Base-by-base conservation (phyloP, 2,113 vertebrate species). In the Chaenogobius annularis region DNA sequence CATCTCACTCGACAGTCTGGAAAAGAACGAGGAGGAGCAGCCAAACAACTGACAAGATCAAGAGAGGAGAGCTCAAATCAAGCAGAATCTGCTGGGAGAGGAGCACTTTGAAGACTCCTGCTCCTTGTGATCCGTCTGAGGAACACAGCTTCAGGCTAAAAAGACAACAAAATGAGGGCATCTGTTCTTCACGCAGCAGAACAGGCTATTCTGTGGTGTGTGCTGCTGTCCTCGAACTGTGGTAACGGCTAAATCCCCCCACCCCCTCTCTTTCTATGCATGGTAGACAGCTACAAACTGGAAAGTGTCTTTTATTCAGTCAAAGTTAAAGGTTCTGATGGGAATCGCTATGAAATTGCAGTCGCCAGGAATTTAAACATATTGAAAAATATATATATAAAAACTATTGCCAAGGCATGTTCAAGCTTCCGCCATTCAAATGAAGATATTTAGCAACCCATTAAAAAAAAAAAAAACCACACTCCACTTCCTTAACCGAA, bases 51-150 rank as follows among this genome's bases (percentile, higher is more conserved):
- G 52, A 46, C 26, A 10, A 61, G 44, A 66, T 52, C 40, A 20
- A 65, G 63, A 62, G 22, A 65, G 56, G 19, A 14, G 19, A 12
- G 40, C 69, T 15, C 46, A 59, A 66, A 55, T 47, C 44, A 37
- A 46, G 44, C 73, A 15, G 69, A 35, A 48, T 56, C 20, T 13
- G 46, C 43, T 8, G 73, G 66, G 47, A 1, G 46, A 47, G 68
- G 44, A 76, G 1, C 44, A 73, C 73, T 78, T 78, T 81, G 79
- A 88, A 74, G 77, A 89, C 74, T 81, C 74, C 76, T 71, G 68
- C 74, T 85, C 81, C 72, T 87, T 85, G 80, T 88, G 85, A 88
- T 90, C 12, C 73, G 74, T 72, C 78, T 82, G 75, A 76, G 72
- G 78, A 85, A 89, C 86, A 83, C 70, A 80, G 77, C 80, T 79